phyloP scores from a whole-genome alignment of 2,888 invertebrate genomes.

The Tetragonisca angustula region DNA sequence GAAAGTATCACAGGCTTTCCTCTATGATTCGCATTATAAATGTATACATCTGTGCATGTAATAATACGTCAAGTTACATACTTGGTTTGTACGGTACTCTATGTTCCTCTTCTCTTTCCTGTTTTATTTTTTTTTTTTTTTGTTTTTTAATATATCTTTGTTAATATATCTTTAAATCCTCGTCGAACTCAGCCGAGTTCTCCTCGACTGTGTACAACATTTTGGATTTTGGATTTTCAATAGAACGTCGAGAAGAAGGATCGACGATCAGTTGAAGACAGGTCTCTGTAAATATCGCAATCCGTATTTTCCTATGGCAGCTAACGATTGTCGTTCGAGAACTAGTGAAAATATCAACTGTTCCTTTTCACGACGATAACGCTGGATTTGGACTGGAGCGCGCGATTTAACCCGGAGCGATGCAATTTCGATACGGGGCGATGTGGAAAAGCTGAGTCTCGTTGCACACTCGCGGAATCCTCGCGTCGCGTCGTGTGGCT shows the following conservation, averaged over 20 bases:
- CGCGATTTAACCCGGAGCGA: background rate
- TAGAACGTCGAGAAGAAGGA: slow-evolving; percentile 53
- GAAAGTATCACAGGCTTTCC: background rate
- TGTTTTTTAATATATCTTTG: background rate
- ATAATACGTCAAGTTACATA: background rate
- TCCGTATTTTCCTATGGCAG: slow-evolving; percentile 30
- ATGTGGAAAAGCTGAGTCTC: background rate
- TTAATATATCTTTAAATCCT: background rate
- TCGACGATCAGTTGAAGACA: slow-evolving; percentile 72
- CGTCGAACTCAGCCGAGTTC: background rate
- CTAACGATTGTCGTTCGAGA: background rate
- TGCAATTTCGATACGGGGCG: background rate
- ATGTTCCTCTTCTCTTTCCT: slow-evolving; percentile 1
- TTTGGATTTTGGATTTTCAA: background rate
- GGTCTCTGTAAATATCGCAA: slow-evolving; percentile 72
- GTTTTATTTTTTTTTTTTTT: background rate
- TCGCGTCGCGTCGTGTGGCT: background rate
- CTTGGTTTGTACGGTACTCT: background rate
- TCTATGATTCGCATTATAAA: background rate
- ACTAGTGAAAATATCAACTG: background rate
- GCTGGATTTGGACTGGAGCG: too few species aligned
- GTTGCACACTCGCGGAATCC: background rate
- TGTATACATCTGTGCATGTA: background rate
- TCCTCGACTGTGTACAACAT: background rate
- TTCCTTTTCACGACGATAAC: background rate